A percentile compares a stretch with the other conserved stretches of the same genome.
These are phyloP conservation scores for Phrynocephalus guinanensis DNA, from an alignment of 2,797 vertebrate species.

Conservation along the genomic window DNA sequence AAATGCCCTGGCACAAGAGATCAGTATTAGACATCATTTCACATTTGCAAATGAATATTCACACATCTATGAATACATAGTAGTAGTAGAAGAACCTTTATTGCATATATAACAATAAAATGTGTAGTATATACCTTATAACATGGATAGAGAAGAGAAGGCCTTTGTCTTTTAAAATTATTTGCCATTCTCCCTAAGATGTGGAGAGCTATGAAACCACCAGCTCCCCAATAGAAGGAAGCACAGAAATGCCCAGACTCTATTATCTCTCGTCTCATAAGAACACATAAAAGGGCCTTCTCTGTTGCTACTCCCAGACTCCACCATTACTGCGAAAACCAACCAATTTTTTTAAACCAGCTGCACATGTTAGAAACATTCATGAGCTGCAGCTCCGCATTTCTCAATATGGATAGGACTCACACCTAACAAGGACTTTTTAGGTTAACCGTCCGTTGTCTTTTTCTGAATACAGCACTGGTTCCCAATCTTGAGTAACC, in stretches of 20 bases:
- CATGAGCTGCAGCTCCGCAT: background rate
- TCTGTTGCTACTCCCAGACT: background rate
- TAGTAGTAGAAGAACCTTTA: too few species aligned
- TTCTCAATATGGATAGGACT: background rate
- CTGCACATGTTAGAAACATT: background rate
- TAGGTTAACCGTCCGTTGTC: background rate
- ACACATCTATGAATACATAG: background rate
- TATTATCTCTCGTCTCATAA: too few species aligned
- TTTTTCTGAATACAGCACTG: background rate
- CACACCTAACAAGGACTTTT: background rate
- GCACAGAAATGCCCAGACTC: too few species aligned
- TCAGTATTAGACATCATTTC: slow-evolving; percentile 26
- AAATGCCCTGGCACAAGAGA: slow-evolving; percentile 82
- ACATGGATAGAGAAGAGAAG: background rate
- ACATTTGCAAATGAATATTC: slow-evolving; percentile 1
- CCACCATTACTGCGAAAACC: too few species aligned
- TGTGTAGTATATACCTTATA: background rate
- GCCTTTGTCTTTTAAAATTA: too few species aligned
- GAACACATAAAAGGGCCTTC: too few species aligned
- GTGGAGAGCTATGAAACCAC: too few species aligned
- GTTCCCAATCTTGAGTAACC: background rate
- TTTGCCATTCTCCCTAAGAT: too few species aligned
- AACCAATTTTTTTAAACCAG: background rate
- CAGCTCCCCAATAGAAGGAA: too few species aligned
- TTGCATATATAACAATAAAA: too few species aligned